Conservation (phyloP, 2,888 invertebrate species). For the Capitulum mitella region DNA sequence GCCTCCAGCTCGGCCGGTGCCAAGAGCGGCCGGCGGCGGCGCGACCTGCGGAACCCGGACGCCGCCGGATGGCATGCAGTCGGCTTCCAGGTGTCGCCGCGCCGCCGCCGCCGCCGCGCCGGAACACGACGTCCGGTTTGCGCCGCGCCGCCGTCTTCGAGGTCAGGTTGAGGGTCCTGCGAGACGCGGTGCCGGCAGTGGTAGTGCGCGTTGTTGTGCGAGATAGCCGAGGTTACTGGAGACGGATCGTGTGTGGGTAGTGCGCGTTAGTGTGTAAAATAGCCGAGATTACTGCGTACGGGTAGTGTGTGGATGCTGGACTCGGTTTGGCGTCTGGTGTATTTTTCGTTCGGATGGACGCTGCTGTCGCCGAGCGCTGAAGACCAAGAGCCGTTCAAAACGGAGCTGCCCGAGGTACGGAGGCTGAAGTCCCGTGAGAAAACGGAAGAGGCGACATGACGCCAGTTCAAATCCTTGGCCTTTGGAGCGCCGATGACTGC, state of each 20-base stretch:
- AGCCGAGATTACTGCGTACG: too few relatives aligned
- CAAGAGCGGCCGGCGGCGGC: background rate
- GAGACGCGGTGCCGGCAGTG: too few relatives aligned
- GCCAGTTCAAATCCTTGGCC: too few relatives aligned
- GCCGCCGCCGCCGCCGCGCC: background rate
- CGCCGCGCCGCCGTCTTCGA: too few relatives aligned
- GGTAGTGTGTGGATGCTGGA: background rate
- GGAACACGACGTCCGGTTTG: too few relatives aligned
- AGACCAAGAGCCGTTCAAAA: background rate
- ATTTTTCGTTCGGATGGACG: conserved; percentile 12
- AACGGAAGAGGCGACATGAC: too few relatives aligned
- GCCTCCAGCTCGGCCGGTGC: conserved; percentile 6
- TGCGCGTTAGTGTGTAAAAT: too few relatives aligned
- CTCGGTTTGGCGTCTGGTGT: conserved; percentile 13
- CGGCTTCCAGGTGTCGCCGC: background rate
- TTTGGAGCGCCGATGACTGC: background rate
- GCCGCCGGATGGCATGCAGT: background rate
- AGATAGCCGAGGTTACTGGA: too few relatives aligned
- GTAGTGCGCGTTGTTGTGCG: too few relatives aligned
- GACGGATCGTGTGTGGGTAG: too few relatives aligned
- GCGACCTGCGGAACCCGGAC: background rate
- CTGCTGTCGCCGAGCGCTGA: background rate
- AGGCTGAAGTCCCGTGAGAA: too few relatives aligned
- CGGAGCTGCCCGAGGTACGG: background rate
- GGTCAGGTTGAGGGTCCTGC: too few relatives aligned